Base-by-base conservation (phyloP, 2,797 vertebrate species). In the Intellagama lesueurii region DNA sequence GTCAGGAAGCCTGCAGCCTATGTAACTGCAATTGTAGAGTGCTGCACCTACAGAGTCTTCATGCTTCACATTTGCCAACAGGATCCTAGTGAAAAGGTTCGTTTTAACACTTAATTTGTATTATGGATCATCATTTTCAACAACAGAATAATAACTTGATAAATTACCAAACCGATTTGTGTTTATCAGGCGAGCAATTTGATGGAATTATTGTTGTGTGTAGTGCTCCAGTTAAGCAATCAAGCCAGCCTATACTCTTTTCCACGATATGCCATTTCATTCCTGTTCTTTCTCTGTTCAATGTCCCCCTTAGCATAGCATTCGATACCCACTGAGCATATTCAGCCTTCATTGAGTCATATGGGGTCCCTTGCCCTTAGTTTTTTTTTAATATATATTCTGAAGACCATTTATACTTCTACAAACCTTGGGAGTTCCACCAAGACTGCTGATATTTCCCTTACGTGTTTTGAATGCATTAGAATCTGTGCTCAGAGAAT, bases 371-470 rank as follows among this genome's bases (percentile, higher is more conserved):
- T 4, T 56, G 3, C 26, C 44, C 14, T 79, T 79, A 79, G 5
- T 26, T 14, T 49, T 78, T 30, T 28, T 79, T 30, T 6, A 26
- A 8, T n/a, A 28, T n/a, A 28, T n/a, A 52, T 28, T 52, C 47
- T 79, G 49, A 80, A 80, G 30, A 11, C 35, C 75, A 76, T 86
- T 76, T 86, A 28, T 76, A 68, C 28, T 80, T 80, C 76, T 68
- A 17, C 22, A 86, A 68, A 79, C 40, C 22, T 49, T 68, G 75
- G 60, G 30, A 32, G n/a, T 79, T 68, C 19, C 64, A 19, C n/a
- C 19, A 79, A 79, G 76, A 40, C 35, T 64, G 84, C 30, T 69
- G 47, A 66, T 69, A 68, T 24, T 44, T 79, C 40, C 73, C 19
- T 9, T 86, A 66, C 47, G 64, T 49, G 8, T 69, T 70, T 87